Conservation (phyloP, 2,888 invertebrate species). For the Cordylochernes scorpioides region DNA sequence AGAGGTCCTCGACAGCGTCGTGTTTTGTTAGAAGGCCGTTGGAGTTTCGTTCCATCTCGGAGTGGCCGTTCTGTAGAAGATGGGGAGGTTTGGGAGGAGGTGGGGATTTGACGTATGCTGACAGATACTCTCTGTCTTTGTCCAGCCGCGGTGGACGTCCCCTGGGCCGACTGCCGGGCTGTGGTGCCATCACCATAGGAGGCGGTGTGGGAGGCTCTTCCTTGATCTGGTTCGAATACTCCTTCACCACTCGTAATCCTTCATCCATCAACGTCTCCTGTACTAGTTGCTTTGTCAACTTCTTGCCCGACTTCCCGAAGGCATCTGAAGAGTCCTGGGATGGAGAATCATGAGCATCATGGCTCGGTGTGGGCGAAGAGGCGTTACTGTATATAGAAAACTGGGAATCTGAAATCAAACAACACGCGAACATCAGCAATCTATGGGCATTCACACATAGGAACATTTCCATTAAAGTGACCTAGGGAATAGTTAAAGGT, state of each 20-base stretch:
- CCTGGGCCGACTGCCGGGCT: constrained; percentile 10
- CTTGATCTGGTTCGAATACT: constrained; percentile 16
- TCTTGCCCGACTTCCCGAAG: constrained; percentile 8
- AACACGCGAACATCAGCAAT: too few species aligned
- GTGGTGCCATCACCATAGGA: constrained; percentile 6
- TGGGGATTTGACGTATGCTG: too few species aligned
- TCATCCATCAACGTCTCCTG: constrained; percentile 25
- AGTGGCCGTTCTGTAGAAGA: too few species aligned
- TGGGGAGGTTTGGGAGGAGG: too few species aligned
- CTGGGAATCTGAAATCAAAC: constrained; percentile 32
- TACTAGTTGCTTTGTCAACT: constrained; percentile 18
- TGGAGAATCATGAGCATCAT: constrained; percentile 12
- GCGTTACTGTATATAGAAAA: constrained; percentile 31
- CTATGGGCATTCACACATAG: too few species aligned
- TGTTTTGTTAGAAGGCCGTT: too few species aligned
- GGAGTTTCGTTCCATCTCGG: too few species aligned
- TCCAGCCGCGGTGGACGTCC: constrained; percentile 10
- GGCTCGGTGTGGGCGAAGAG: constrained; percentile 11
- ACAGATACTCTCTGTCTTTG: too few species aligned
- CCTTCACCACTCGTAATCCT: constrained; percentile 25
- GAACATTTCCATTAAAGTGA: too few species aligned
- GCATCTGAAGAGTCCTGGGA: constrained; percentile 12
- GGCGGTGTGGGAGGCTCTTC: constrained; percentile 13
- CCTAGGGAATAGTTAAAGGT: too few species aligned
- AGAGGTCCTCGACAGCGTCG: too few species aligned